Base-by-base conservation (phyloP, 2,113 vertebrate genomes). In the Perccottus glenii region DNA sequence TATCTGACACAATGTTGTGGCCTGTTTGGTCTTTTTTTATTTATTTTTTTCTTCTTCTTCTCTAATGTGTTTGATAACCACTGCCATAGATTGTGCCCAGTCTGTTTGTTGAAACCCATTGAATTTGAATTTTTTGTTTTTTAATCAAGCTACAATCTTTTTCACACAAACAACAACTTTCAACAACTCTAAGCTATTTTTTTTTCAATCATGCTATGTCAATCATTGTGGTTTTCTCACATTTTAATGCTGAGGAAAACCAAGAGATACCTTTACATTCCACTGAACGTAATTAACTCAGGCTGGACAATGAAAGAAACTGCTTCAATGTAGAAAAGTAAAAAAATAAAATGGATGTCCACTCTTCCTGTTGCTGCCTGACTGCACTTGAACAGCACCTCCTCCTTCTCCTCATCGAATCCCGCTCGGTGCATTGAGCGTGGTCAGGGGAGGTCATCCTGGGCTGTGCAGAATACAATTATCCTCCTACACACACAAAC, bases 401-500 rank as follows among this genome's bases (percentile, higher is more conserved):
- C 60, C 36, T 43, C 51, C 71, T 64, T 47, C 53, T 32, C 35
- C 38, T 38, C 57, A 52, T 33, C 46, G 61, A 47, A 72, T 85
- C 80, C 68, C 77, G 36, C 78, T 68, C 59, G 59, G 50, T 79
- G 58, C 70, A 73, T 81, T 82, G 75, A 79, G 78, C 78, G 77
- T 35, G 64, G 77, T 74, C 75, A 64, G 74, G 16, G 55, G 7
- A 60, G 84, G 83, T 86, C 88, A 84, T 68, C 73, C 88, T 80
- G 69, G 64, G 76, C 81, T 82, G 80, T 73, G 82, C 73, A 85
- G 80, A 88, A 82, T 87, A 87, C 82, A 90, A 91, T 91, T 90
- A 90, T 83, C 70, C 80, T 70, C 63, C 73, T 67, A 63, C 52
- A 42, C 74, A 62, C 79, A 65, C 76, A 81, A 32, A 72, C 65